These are phyloP conservation scores for Diachasma alloeum DNA, from an alignment of 1,140 invertebrate genomes.

Conservation along the genomic window DNA sequence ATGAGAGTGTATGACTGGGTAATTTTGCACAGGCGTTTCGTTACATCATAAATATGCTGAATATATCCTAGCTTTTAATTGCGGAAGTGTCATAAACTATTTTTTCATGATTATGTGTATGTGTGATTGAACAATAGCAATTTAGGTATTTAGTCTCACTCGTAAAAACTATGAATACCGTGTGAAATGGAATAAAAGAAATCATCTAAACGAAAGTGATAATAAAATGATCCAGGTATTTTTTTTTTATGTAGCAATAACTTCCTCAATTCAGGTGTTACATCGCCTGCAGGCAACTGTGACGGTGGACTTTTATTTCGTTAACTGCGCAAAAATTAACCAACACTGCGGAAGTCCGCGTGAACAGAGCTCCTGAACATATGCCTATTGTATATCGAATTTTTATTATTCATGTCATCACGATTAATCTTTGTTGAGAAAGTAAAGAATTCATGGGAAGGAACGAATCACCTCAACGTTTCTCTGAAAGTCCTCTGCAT, in stretches of 20 bases:
- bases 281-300: background rate
- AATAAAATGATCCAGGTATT: background rate
- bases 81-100: background rate
- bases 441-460: background rate
- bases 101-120: background rate
- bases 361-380: background rate
- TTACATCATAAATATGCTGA: background rate
- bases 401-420: background rate
- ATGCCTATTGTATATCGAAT: background rate
- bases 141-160: background rate
- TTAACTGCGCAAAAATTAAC: background rate
- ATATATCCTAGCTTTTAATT: background rate
- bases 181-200: background rate
- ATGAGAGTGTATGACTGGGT: background rate
- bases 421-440: background rate
- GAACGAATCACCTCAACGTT: background rate
- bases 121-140: background rate
- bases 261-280: constrained; percentile 8
- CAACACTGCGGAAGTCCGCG: constrained; percentile 7
- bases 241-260: background rate
- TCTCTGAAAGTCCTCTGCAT: background rate
- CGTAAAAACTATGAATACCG: background rate
- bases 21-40: background rate
- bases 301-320: background rate
- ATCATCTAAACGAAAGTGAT: background rate